Evolutionary conservation across 2,797 vertebrate genomes (phyloP).

Genomic region (Vultur gryphus): DNA sequence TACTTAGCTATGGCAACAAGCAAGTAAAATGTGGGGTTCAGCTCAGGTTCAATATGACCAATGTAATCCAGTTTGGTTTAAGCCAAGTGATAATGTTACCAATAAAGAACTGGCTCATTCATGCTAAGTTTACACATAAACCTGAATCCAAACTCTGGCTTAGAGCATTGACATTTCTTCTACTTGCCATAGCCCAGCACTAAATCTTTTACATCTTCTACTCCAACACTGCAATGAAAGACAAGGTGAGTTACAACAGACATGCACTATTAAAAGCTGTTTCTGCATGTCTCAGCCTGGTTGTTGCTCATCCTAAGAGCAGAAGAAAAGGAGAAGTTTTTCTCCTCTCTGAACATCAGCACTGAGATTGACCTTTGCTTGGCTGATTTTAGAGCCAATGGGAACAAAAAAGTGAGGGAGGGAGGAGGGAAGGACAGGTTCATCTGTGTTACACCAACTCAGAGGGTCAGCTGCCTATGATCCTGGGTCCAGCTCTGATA

Average conservation of each 20-base stretch:
- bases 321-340: neutral
- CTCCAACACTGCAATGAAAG: neutral
- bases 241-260: neutral
- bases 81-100: neutral
- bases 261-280: neutral
- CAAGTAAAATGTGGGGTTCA: neutral
- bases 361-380: neutral
- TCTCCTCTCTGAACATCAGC: neutral
- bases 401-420: neutral
- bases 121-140: neutral
- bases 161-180: neutral
- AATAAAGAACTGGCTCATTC: neutral
- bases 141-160: neutral
- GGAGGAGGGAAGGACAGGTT: neutral
- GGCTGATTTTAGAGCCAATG: neutral
- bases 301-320: neutral
- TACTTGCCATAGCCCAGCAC: neutral
- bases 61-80: neutral
- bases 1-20: neutral
- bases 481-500: neutral
- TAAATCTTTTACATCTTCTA: neutral
- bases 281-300: neutral
- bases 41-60: neutral
- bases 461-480: neutral
- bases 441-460: neutral